Evolutionary conservation across 2,888 invertebrate genomes (phyloP).

Genomic region (Spisula solida): DNA sequence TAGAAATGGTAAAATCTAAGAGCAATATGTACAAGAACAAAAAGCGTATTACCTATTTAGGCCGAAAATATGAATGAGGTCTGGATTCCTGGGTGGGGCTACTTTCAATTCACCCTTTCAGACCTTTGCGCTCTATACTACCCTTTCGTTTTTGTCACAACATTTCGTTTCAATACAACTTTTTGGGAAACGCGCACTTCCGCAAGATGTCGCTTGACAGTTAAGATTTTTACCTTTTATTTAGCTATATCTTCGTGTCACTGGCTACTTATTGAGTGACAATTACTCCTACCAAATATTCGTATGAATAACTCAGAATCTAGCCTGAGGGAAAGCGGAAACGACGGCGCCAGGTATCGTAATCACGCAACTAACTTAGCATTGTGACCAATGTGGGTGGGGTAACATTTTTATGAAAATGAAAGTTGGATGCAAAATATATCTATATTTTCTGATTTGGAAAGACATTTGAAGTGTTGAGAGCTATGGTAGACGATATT

Average conservation of each 20-base stretch:
- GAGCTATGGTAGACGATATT: too few species aligned
- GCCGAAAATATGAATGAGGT: too few species aligned
- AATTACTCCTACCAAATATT: conserved; percentile 53
- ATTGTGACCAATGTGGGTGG: conserved; percentile 56
- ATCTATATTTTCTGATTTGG: background rate
- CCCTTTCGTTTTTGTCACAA: background rate
- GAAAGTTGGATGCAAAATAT: background rate
- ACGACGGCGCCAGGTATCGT: conserved; percentile 84
- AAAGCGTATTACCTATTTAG: too few species aligned
- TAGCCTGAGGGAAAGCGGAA: conserved; percentile 82
- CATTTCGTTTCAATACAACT: conserved; percentile 1
- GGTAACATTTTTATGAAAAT: conserved; percentile 38
- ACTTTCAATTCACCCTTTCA: too few species aligned
- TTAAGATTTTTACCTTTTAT: background rate
- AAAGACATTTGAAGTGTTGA: too few species aligned
- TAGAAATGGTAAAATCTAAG: too few species aligned
- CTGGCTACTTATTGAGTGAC: conserved; percentile 20
- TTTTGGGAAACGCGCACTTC: conserved; percentile 20
- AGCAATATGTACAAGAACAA: too few species aligned
- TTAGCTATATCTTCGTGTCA: background rate
- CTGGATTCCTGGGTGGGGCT: too few species aligned
- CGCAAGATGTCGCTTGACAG: conserved; percentile 69
- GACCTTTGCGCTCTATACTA: too few species aligned
- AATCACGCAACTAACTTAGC: background rate
- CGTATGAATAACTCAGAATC: conserved; percentile 86